Conservation (phyloP, 1,140 invertebrate species). For the Drosophila novamexicana region DNA sequence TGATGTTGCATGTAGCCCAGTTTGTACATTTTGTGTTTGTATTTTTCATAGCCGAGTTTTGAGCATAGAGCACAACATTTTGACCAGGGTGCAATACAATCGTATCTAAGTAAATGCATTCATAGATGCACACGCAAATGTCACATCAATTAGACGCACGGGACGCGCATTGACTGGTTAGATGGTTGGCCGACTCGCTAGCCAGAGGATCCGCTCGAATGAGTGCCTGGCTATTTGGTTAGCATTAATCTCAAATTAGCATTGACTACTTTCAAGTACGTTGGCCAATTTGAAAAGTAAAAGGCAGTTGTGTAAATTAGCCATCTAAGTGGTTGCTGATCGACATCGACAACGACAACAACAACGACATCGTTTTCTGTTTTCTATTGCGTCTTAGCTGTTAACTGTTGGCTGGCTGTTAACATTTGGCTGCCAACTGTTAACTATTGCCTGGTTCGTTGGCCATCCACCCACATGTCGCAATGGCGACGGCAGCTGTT, state of each 20-base stretch:
- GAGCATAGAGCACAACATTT: neutral
- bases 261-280: conserved; percentile 36
- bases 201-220: neutral
- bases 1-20: too few relatives aligned
- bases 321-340: conserved; percentile 36
- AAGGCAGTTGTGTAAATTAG: conserved; percentile 59
- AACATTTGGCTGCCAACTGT: conserved; percentile 1
- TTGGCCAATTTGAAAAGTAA: conserved; percentile 70
- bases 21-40: neutral
- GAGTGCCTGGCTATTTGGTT: conserved; percentile 11
- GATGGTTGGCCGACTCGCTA: conserved; percentile 9
- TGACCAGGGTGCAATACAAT: conserved; percentile 18
- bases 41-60: too few relatives aligned
- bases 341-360: too few relatives aligned
- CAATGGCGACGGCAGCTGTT: conserved; percentile 47
- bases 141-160: conserved; percentile 56
- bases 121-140: conserved; percentile 64
- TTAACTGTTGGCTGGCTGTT: neutral
- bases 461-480: conserved; percentile 44
- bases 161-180: conserved; percentile 31
- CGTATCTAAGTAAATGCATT: conserved; percentile 32
- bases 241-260: conserved; percentile 55
- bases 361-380: too few relatives aligned
- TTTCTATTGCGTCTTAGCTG: conserved; percentile 2
- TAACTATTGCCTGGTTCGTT: conserved; percentile 49